phyloP scores from a whole-genome alignment of 2,888 invertebrate species.

The Phortica okadai region DNA sequence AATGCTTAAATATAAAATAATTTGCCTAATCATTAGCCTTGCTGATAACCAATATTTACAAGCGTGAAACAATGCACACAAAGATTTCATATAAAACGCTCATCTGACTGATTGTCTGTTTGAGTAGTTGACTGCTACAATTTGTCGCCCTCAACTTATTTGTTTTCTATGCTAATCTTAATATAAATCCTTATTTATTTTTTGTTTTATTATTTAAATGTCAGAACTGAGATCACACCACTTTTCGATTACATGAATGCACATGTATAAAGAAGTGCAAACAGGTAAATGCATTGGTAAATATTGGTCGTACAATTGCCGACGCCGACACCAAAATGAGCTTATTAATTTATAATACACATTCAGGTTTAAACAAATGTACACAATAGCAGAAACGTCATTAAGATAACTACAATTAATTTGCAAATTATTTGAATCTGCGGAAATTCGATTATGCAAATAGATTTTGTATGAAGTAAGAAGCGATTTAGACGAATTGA shows the following conservation, averaged over 20 bases:
- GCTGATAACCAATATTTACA: neutral
- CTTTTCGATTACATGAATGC: neutral
- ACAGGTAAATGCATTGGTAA: no score
- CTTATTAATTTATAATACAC: no score
- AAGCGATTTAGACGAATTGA: no score
- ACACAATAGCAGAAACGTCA: no score
- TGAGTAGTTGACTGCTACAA: neutral
- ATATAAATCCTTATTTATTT: neutral
- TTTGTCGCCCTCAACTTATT: neutral
- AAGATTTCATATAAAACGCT: neutral
- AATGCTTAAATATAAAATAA: neutral
- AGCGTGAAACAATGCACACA: conserved; percentile 1
- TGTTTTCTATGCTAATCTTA: conserved; percentile 11
- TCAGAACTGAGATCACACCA: conserved; percentile 14
- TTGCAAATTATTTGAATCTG: no score
- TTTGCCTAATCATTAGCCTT: conserved; percentile 4
- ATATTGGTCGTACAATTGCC: no score
- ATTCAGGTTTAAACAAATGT: no score
- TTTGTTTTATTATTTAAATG: neutral
- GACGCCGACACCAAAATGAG: no score
- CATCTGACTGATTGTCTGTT: neutral
- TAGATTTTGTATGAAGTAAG: no score
- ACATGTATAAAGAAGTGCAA: neutral
- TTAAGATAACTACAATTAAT: no score
- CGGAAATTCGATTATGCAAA: no score